Conservation (phyloP, 2,113 vertebrate species). For the Glaucidium brasilianum region DNA sequence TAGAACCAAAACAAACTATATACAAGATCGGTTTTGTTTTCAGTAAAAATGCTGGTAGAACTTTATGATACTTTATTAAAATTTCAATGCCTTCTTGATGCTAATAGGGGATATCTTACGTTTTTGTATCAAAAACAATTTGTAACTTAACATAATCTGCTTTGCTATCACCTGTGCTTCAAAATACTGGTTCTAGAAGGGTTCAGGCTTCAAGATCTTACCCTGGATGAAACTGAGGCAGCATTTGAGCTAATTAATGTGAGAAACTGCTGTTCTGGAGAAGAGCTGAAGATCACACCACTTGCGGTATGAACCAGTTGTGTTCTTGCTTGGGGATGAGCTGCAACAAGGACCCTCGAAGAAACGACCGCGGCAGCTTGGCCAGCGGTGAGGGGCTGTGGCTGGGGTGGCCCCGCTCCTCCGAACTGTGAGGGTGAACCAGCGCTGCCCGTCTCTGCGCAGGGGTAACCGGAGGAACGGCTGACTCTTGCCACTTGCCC, state of each 20-base stretch:
- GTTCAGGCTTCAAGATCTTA: not conserved
- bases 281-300: not conserved
- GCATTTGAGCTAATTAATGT: not conserved
- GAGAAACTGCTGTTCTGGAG: not conserved
- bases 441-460: not conserved
- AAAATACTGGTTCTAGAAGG: not conserved
- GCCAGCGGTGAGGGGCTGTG: not conserved
- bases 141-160: constrained; percentile 27
- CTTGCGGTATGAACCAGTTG: not conserved
- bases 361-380: not conserved
- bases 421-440: not conserved
- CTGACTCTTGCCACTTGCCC: not conserved
- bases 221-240: not conserved
- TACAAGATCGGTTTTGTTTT: not conserved
- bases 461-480: not conserved
- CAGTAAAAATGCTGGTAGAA: not conserved
- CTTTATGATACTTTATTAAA: constrained; percentile 24
- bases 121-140: constrained; percentile 69
- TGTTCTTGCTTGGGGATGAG: not conserved
- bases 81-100: constrained; percentile 61
- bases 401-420: not conserved
- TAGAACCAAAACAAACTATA: constrained; percentile 2
- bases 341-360: not conserved
- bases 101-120: constrained; percentile 46
- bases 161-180: not conserved